Conservation (phyloP, 2,888 invertebrate genomes). For the Nomada fucata region DNA sequence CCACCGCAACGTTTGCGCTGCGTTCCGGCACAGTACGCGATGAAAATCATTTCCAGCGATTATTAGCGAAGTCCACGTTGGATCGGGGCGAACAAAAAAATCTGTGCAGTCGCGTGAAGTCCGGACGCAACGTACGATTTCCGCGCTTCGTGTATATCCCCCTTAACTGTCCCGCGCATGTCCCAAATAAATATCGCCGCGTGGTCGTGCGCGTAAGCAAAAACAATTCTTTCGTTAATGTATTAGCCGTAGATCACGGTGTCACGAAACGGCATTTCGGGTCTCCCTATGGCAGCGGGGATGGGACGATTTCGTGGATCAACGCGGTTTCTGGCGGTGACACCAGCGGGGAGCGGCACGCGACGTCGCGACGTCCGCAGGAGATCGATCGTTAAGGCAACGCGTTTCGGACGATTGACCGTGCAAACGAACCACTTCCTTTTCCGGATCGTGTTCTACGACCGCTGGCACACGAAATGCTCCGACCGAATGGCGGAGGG, state of each 20-base stretch:
- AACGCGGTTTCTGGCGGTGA: constrained; percentile 69
- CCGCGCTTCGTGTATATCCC: constrained; percentile 23
- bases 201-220: constrained; percentile 46
- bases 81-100: neutral
- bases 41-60: constrained; percentile 5
- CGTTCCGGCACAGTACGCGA: too few species aligned
- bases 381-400: constrained; percentile 72
- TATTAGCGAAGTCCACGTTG: neutral
- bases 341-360: constrained; percentile 65
- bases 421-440: constrained; percentile 74
- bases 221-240: constrained; percentile 67
- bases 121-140: constrained; percentile 24
- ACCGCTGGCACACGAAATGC: constrained; percentile 44
- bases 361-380: constrained; percentile 61
- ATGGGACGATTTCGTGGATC: constrained; percentile 67
- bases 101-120: neutral
- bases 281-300: constrained; percentile 16
- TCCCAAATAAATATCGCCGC: constrained; percentile 44
- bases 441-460: constrained; percentile 59
- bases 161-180: constrained; percentile 48
- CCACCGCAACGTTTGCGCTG: too few species aligned
- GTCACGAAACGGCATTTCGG: constrained; percentile 48
- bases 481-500: neutral
- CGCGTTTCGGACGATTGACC: constrained; percentile 74
- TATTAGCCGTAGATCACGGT: constrained; percentile 69